Evolutionary conservation across 2,797 vertebrate genomes (phyloP), one percentile per base, ranked within the genome.

Genomic region (Urophycis tenuis): DNA sequence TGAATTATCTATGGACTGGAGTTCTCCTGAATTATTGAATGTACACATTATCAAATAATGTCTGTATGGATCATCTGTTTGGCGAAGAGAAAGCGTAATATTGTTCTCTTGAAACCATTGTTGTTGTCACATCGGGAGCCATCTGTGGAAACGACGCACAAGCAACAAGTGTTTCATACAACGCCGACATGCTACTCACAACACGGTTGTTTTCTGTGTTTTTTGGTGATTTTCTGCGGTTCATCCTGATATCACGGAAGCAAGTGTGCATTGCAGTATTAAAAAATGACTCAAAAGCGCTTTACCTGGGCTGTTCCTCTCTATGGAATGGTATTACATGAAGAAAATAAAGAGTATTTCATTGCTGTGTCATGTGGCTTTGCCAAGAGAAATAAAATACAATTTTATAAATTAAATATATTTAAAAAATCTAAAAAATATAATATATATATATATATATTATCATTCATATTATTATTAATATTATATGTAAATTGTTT

Each of bases 241-340:
- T 87, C 75, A 79, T 80, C 82, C 81, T 83, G 25, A 82, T 84
- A 90, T 83, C 73, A 75, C 39, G 9, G 11, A 71, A 88, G 80
- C 88, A 87, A 90, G 88, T 91, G 88, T 91, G 89, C 82, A 89
- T 83, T 76, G 85, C 90, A 90, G 90, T 91, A 87, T 91, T 90
- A 84, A 79, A 86, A n/a, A 80, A 74, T 73, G 77, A 87, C 78
- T 64, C 3, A 75, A 79, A 75, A 85, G 81, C 83, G 89, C 84
- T 87, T 86, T 76, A 74, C 85, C 81, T 84, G 79, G 32, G 85
- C 84, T 29, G 22, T 75, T 64, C 22, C 41, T 80, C 41, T 71
- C 64, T 84, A 85, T 80, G 81, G 85, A 90, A 85, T 82, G 82
- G 82, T 85, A 32, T 87, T 75, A 75, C 22, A 34, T 35, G 14